Conservation (phyloP, 2,797 vertebrate species). For the Erithacus rubecula region DNA sequence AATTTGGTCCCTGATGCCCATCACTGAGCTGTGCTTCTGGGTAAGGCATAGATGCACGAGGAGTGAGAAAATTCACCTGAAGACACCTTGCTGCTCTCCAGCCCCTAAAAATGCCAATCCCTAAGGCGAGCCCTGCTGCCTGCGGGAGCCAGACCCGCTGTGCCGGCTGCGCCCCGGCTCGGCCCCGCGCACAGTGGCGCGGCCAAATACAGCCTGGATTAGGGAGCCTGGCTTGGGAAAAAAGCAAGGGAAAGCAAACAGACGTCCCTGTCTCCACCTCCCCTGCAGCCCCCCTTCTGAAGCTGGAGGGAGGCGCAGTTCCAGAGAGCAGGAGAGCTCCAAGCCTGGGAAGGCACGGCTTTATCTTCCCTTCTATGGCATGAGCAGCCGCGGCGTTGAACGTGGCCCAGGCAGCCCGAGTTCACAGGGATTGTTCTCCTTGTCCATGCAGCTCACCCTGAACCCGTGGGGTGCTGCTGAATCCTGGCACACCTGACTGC, state of each 20-base stretch:
- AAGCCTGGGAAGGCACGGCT: not conserved
- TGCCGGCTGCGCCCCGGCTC: not conserved
- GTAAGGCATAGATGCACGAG: rapidly evolving
- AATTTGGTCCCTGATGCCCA: not conserved
- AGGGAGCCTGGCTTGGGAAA: constrained; percentile 3
- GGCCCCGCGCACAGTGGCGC: not conserved
- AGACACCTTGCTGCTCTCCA: not conserved
- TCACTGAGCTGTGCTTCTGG: not conserved
- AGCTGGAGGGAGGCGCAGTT: not conserved
- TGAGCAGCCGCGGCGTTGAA: not conserved
- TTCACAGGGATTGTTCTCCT: not conserved
- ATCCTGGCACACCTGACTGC: not conserved
- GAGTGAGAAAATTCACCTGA: not conserved
- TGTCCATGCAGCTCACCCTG: not conserved
- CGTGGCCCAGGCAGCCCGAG: not conserved
- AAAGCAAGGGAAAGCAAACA: not conserved
- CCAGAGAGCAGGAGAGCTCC: not conserved
- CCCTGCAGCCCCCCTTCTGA: constrained; percentile 7
- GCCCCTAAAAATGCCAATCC: rapidly evolving
- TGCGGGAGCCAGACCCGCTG: rapidly evolving
- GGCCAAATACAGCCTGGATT: not conserved
- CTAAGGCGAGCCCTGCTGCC: not conserved
- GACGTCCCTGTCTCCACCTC: not conserved
- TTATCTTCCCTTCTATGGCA: constrained; percentile 66
- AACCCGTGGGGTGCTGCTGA: rapidly evolving